Evolutionary conservation across 2,113 vertebrate species (phyloP).

Genomic region (Poicephalus meyeri): DNA sequence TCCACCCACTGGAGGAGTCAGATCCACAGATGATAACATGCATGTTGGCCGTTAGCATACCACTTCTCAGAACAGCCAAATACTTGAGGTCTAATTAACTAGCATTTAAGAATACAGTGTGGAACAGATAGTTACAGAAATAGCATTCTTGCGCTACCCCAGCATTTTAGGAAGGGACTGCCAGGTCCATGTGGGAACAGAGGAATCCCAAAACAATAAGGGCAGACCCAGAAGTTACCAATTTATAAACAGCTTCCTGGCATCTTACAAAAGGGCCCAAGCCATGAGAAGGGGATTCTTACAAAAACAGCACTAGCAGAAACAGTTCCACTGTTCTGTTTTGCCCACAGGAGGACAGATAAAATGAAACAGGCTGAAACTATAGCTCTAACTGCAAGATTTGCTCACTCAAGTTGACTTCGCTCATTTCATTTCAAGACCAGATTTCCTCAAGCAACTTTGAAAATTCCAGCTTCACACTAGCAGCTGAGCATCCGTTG

Average conservation of each 20-base stretch:
- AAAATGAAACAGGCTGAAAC: background rate
- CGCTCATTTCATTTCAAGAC: background rate
- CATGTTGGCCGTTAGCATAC: background rate
- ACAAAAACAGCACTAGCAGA: conserved; percentile 2
- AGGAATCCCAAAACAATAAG: conserved; percentile 55
- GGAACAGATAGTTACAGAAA: conserved; percentile 51
- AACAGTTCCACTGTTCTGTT: background rate
- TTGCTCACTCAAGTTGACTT: background rate
- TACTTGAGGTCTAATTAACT: conserved; percentile 66
- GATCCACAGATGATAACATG: background rate
- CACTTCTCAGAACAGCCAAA: conserved; percentile 49
- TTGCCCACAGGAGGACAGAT: background rate
- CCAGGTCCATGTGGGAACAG: conserved; percentile 25
- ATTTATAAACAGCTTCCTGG: conserved; percentile 28
- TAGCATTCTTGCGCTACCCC: conserved; percentile 40
- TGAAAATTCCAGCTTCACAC: background rate
- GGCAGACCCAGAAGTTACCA: conserved; percentile 8
- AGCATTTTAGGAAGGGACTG: conserved; percentile 24
- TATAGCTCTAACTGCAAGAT: background rate
- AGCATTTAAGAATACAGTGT: conserved; percentile 28
- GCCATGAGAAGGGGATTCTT: conserved; percentile 37
- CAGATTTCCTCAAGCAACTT: conserved; percentile 23
- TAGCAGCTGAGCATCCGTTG: background rate
- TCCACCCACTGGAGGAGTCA: background rate
- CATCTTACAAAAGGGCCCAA: background rate